Conservation (phyloP, 1,140 invertebrate species). For the Tetragnatha versicolor region DNA sequence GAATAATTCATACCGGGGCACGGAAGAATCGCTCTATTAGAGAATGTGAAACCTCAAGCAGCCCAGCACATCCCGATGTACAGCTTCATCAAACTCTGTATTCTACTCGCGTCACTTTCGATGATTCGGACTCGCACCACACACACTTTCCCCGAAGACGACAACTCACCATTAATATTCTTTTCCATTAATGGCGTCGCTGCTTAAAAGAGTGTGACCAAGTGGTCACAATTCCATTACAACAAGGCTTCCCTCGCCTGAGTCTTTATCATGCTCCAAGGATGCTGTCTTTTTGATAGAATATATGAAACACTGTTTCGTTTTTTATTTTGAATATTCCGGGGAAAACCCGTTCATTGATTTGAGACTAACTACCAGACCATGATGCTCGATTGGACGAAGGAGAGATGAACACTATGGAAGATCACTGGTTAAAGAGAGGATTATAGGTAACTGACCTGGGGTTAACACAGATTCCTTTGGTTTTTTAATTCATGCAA, state of each 20-base stretch:
- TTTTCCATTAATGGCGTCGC: background rate
- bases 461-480: too few relatives aligned
- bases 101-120: background rate
- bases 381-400: conserved; percentile 10
- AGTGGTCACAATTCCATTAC: conserved; percentile 21
- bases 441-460: too few relatives aligned
- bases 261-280: conserved; percentile 1
- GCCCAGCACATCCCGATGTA: too few relatives aligned
- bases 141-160: background rate
- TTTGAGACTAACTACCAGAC: conserved; percentile 27
- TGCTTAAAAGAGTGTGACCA: conserved; percentile 41
- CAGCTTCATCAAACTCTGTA: background rate
- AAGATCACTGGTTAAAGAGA: too few relatives aligned
- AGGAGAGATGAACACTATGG: background rate
- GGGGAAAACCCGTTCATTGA: conserved; percentile 16
- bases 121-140: background rate
- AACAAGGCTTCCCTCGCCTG: background rate
- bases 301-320: too few relatives aligned
- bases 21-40: background rate
- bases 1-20: background rate
- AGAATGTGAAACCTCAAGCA: background rate
- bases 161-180: conserved; percentile 8
- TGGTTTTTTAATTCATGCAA: too few relatives aligned
- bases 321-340: too few relatives aligned
- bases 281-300: conserved; percentile 19